Percentiles rank a stretch among this genome's conserved stretches.
Evolutionary conservation across 2,797 vertebrate species (phyloP).

Genomic region (Microctenopoma steveboyesi): DNA sequence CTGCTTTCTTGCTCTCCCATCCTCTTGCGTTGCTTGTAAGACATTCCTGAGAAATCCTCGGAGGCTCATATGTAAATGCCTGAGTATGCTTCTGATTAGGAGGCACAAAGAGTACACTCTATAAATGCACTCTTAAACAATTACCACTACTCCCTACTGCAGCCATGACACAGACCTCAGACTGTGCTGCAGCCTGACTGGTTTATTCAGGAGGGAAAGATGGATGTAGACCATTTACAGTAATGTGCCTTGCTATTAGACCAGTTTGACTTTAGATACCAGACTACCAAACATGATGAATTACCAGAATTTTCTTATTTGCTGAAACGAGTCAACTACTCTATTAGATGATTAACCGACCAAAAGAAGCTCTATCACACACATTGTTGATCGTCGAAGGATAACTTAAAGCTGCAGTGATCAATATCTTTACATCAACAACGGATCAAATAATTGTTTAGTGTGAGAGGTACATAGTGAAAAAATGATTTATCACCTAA

Average conservation of each 20-base stretch:
- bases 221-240: conserved; percentile 56
- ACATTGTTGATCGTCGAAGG: background rate
- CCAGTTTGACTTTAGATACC: conserved; percentile 17
- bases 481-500: background rate
- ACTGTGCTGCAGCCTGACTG: conserved; percentile 60
- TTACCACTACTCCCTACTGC: conserved; percentile 75
- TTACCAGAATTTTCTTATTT: conserved; percentile 1
- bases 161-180: conserved; percentile 62
- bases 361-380: background rate
- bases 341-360: background rate
- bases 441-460: background rate
- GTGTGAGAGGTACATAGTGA: background rate
- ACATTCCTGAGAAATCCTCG: conserved; percentile 77
- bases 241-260: conserved; percentile 30
- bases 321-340: background rate
- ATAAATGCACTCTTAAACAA: conserved; percentile 84
- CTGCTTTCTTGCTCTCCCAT: conserved; percentile 30
- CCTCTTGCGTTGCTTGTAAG: conserved; percentile 49
- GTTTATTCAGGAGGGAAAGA: conserved; percentile 57
- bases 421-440: background rate
- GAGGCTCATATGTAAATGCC: conserved; percentile 77
- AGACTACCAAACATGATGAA: background rate
- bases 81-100: conserved; percentile 83
- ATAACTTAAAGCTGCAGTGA: background rate
- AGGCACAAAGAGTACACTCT: conserved; percentile 79